These are phyloP conservation scores for Chydorus sphaericus DNA, from an alignment of 2,888 invertebrate species.

Conservation along the genomic window DNA sequence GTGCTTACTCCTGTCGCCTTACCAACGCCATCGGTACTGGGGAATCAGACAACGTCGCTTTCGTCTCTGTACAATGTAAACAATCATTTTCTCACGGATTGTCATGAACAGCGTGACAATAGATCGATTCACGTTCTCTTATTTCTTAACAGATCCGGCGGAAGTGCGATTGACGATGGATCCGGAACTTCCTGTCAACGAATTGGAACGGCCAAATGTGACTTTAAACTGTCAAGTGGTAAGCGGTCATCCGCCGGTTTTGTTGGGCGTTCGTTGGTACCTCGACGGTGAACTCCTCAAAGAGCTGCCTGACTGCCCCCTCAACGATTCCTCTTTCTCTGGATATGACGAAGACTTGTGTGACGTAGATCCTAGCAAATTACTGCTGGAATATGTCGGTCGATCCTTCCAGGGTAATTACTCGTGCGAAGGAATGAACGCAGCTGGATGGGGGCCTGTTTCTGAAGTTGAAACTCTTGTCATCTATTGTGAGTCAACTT, in stretches of 20 bases:
- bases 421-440: slow-evolving; percentile 77
- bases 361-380: slow-evolving; percentile 67
- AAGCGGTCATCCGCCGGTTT: slow-evolving; percentile 55
- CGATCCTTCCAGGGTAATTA: slow-evolving; percentile 86
- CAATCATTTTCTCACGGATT: slow-evolving; percentile 23
- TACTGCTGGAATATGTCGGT: slow-evolving; percentile 69
- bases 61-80: slow-evolving; percentile 72
- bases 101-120: neutral
- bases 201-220: slow-evolving; percentile 62
- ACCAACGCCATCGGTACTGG: slow-evolving; percentile 64
- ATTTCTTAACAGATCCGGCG: slow-evolving; percentile 47
- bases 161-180: slow-evolving; percentile 60
- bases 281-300: slow-evolving; percentile 66
- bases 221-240: slow-evolving; percentile 65
- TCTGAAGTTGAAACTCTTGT: slow-evolving; percentile 62
- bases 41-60: slow-evolving; percentile 53
- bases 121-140: neutral
- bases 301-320: slow-evolving; percentile 62
- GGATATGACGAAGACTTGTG: slow-evolving; percentile 38
- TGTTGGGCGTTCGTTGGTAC: slow-evolving; percentile 70
- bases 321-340: slow-evolving; percentile 14
- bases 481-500: slow-evolving; percentile 53
- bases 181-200: slow-evolving; percentile 57
- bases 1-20: slow-evolving; percentile 67
- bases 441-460: slow-evolving; percentile 71